phyloP scores from a whole-genome alignment of 2,797 vertebrate species.

The Crenichthys baileyi region DNA sequence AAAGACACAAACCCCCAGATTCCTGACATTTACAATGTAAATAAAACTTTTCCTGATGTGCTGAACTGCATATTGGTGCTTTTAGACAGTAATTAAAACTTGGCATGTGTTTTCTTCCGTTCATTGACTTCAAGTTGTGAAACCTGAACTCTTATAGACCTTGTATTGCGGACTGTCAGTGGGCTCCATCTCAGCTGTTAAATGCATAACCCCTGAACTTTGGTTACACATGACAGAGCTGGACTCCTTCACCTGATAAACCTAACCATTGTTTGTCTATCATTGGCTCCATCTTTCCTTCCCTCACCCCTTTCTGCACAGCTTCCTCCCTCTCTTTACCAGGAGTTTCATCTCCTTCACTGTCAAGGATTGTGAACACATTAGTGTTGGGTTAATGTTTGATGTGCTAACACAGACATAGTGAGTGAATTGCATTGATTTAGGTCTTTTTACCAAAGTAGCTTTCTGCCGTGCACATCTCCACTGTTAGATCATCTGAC shows the following conservation, averaged over 20 bases:
- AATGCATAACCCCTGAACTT: slow-evolving; percentile 31
- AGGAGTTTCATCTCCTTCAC: slow-evolving; percentile 11
- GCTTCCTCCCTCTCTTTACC: slow-evolving; percentile 25
- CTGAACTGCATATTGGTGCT: not conserved
- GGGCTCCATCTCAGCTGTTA: not conserved
- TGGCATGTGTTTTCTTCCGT: not conserved
- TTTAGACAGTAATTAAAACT: not conserved
- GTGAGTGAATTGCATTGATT: slow-evolving; percentile 21
- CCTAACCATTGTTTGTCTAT: slow-evolving; percentile 21
- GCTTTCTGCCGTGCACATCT: slow-evolving; percentile 12
- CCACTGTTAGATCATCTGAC: slow-evolving; percentile 1
- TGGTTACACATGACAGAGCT: slow-evolving; percentile 19
- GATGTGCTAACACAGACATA: slow-evolving; percentile 65
- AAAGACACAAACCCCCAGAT: too few relatives aligned
- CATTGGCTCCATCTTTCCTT: not conserved
- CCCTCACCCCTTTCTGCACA: slow-evolving; percentile 6
- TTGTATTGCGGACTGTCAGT: not conserved
- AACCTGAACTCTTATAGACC: not conserved
- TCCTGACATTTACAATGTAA: too few relatives aligned
- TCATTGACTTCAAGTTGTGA: not conserved
- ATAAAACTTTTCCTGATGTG: not conserved
- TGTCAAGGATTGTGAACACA: slow-evolving; percentile 29
- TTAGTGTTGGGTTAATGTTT: slow-evolving; percentile 77
- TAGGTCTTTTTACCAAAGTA: slow-evolving; percentile 11
- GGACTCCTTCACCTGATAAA: slow-evolving; percentile 37